Evolutionary conservation across 2,888 invertebrate genomes (phyloP), one percentile per base, ranked within the genome.

Genomic region (Terebella lapidaria): DNA sequence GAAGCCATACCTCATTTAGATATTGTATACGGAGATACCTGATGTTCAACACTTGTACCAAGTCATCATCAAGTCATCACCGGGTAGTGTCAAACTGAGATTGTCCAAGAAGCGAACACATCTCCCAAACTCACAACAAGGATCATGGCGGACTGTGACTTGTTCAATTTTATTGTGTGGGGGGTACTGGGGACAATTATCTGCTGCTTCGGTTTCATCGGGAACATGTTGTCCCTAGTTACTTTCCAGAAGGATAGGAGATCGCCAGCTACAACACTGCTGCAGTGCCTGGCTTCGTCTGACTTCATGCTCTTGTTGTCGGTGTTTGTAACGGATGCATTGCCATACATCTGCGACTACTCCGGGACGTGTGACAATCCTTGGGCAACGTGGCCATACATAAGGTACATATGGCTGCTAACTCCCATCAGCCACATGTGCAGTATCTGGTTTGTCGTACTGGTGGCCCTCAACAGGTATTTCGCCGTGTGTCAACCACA

Each of bases 401-500:
- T 69, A 4, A 60, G 69, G 25, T 69, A 65, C 52, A 51, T 69
- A 18, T 69, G 69, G 69, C 51, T 69, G 2, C 46, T 69, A 26
- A 65, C 65, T 5, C 69, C 69, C 20, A 54, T 64, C 20, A 55
- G 60, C 18, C 69, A 69, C 59, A 68, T 69, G 69, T 65, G 62
- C 58, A 63, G 64, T 54, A 66, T 69, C 42, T 69, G 69, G 69
- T 59, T 69, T 25, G 68, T 67, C 15, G 65, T 67, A 1, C 64
- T 69, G 2, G 62, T 69, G 10, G 66, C 69, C 45, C 54, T 59
- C 35, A 69, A 69, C 57, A 62, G 68, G 2, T 69, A 65, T 59
- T 69, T 63, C 62, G 69, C 69, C 20, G 69, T 69, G n/a, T 69
- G 69, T 51, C 60, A 59, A 5, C 67, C 68, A 0, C 65, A 65